Evolutionary conservation across 1,140 invertebrate genomes (phyloP).

Genomic region (Euwallacea similis): DNA sequence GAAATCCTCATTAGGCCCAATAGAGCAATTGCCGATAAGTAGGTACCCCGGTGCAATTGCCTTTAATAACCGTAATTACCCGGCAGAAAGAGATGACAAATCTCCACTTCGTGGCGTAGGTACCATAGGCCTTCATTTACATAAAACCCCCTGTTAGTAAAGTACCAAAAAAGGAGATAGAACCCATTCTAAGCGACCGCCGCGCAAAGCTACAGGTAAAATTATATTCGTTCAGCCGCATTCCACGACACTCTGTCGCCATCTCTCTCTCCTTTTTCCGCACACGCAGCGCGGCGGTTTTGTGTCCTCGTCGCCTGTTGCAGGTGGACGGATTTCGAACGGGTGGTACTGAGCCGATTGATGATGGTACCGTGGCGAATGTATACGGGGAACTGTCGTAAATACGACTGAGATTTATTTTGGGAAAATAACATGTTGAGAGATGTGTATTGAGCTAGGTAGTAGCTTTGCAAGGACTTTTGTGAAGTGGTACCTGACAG

Average conservation of each 20-base stretch:
- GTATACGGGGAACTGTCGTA: slow-evolving; percentile 7
- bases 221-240: slow-evolving; percentile 30
- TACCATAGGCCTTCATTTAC: slow-evolving; percentile 1
- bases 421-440: too few species aligned
- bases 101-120: too few species aligned
- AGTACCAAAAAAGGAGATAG: slow-evolving; percentile 15
- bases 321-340: slow-evolving; percentile 7
- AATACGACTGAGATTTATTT: not conserved
- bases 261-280: slow-evolving; percentile 4
- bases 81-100: too few species aligned
- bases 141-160: slow-evolving; percentile 16
- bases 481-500: too few species aligned
- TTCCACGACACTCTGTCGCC: slow-evolving; percentile 33
- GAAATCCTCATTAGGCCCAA: too few species aligned
- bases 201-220: slow-evolving; percentile 21
- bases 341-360: slow-evolving; percentile 25
- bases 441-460: too few species aligned
- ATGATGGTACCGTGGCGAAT: slow-evolving; percentile 22
- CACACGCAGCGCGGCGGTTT: slow-evolving; percentile 21
- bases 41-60: too few species aligned
- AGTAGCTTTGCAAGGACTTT: too few species aligned
- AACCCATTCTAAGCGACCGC: slow-evolving; percentile 17
- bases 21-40: too few species aligned
- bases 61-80: too few species aligned
- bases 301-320: slow-evolving; percentile 11